A percentile compares a stretch with the other conserved stretches of the same genome.
These are phyloP conservation scores for Ia io DNA, from an alignment of 2,113 vertebrate genomes.

Conservation along the genomic window DNA sequence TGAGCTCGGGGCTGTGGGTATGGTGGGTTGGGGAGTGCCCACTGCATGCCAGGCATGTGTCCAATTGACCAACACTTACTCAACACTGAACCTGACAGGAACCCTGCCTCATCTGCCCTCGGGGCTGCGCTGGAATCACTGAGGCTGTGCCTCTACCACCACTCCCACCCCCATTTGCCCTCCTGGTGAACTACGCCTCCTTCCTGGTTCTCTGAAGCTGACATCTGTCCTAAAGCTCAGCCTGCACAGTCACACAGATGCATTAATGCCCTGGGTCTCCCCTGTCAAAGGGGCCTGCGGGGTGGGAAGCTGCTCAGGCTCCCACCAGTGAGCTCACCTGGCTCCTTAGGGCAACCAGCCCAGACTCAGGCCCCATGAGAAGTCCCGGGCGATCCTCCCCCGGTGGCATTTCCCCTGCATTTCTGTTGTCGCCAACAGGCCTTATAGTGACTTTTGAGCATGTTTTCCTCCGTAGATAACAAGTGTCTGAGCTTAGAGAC, in stretches of 20 bases:
- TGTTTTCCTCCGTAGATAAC: background rate
- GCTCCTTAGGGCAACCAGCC: background rate
- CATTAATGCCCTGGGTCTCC: background rate
- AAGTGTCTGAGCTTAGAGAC: background rate
- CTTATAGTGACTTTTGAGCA: background rate
- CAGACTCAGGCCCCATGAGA: background rate
- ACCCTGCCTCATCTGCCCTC: background rate
- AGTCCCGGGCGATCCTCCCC: background rate
- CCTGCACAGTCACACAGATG: background rate
- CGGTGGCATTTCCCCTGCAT: background rate
- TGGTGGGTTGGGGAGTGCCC: no score
- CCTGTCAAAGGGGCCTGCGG: background rate
- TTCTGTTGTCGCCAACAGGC: background rate
- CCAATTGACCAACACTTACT: background rate
- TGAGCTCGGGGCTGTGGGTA: background rate
- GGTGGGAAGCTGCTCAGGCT: background rate
- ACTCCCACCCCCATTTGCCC: background rate
- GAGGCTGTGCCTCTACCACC: background rate
- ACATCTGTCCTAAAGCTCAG: background rate
- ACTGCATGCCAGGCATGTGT: background rate
- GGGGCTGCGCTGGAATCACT: background rate
- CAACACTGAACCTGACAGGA: background rate
- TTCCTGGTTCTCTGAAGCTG: background rate
- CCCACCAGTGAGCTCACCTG: background rate
- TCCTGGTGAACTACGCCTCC: background rate